Evolutionary conservation across 2,113 vertebrate genomes (phyloP).

Genomic region (Pseudorectes ferrugineus): DNA sequence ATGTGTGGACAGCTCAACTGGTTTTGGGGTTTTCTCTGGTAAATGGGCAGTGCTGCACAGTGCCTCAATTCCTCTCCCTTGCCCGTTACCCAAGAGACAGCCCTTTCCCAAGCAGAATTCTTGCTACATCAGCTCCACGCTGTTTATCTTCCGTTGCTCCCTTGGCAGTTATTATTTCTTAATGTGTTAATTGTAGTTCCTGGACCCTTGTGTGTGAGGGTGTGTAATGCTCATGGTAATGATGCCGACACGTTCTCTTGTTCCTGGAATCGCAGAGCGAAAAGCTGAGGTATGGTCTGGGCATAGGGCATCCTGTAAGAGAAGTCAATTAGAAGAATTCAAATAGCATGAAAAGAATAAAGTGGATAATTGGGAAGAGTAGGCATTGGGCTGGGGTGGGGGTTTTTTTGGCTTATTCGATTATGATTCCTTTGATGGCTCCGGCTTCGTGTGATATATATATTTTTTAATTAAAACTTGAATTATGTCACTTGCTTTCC

Average conservation of each 20-base stretch:
- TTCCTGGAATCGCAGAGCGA: neutral
- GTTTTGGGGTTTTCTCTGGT: neutral
- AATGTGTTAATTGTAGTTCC: conserved; percentile 63
- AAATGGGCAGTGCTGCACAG: neutral
- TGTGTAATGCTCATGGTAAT: neutral
- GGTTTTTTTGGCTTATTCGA: neutral
- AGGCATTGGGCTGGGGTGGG: neutral
- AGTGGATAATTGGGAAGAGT: neutral
- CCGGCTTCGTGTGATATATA: conserved; percentile 27
- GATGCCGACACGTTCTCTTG: neutral
- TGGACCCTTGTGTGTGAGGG: conserved; percentile 4
- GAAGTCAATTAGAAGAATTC: conserved; percentile 7
- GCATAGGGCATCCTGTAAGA: conserved; percentile 7
- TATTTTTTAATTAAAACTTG: conserved; percentile 53
- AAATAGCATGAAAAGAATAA: conserved; percentile 8
- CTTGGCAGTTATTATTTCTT: conserved; percentile 65
- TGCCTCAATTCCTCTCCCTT: neutral
- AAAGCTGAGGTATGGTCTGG: neutral
- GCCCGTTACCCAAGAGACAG: neutral
- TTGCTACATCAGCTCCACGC: conserved; percentile 35
- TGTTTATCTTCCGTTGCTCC: conserved; percentile 54
- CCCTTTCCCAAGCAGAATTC: neutral
- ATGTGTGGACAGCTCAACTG: neutral
- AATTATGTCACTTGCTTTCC: conserved; percentile 50
- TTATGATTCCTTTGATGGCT: neutral